Evolutionary conservation across 2,113 vertebrate species (phyloP).

Genomic region (Eonycteris spelaea): DNA sequence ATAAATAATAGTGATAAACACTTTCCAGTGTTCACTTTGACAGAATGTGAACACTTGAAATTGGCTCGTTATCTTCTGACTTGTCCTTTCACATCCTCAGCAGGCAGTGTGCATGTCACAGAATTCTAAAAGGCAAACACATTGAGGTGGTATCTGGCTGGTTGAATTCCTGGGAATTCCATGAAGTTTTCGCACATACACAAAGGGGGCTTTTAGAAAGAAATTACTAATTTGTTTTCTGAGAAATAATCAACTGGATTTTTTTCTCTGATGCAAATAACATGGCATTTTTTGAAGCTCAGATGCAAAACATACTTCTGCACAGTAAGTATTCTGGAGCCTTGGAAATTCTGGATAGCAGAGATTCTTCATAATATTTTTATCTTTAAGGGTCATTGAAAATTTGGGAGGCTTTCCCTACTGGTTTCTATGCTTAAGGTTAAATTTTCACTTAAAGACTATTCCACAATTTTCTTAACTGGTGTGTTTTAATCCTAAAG

Average conservation of each 20-base stretch:
- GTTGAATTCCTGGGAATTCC: not conserved
- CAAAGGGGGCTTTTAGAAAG: not conserved
- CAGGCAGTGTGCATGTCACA: not conserved
- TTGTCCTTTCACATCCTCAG: slow-evolving; percentile 31
- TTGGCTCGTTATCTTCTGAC: slow-evolving; percentile 45
- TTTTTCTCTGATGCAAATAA: slow-evolving; percentile 26
- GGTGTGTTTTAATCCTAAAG: not conserved
- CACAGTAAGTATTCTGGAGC: not conserved
- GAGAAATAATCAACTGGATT: not conserved
- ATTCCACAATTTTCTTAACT: not conserved
- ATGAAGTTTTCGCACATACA: not conserved
- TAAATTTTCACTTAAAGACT: not conserved
- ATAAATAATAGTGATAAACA: slow-evolving; percentile 40
- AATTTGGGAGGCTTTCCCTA: not conserved
- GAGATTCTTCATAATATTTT: not conserved
- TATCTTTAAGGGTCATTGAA: not conserved
- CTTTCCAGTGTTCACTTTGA: slow-evolving; percentile 37
- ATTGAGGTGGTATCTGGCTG: not conserved
- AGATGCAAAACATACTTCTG: not conserved
- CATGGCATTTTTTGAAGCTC: not conserved
- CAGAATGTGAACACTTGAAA: slow-evolving; percentile 37
- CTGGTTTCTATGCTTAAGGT: not conserved
- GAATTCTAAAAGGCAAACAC: slow-evolving; percentile 35
- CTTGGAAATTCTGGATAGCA: not conserved
- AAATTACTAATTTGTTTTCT: not conserved